Evolutionary conservation across 2,113 vertebrate genomes (phyloP), one percentile per base, ranked within the genome.

Genomic region (Odobenus rosmarus): DNA sequence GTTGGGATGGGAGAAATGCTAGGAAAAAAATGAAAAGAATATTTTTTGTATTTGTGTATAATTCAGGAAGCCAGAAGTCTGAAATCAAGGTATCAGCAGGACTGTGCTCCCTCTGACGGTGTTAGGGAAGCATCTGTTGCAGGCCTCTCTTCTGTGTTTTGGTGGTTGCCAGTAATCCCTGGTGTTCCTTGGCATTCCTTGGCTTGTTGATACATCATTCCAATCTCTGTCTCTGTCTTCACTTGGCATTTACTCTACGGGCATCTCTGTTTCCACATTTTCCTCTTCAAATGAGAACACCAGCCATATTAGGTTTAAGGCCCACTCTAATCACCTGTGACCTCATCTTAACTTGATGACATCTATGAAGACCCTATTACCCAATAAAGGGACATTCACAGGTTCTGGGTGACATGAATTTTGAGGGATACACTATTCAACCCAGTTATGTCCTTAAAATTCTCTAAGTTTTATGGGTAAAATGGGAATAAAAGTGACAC

Each of bases 1-100:
- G 13, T 82, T 59, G 8, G 39, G 28, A 49, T 80, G 46, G 81
- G 31, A 77, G 24, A 93, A 85, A 57, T 89, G 53, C 61, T 95
- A n/a, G 31, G 42, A 39, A 72, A 94, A 95, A 94, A 95, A 97
- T 97, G 42, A 95, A 96, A 83, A 46, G 87, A 87, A 55, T 82
- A 96, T 96, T 97, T 69, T 36, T 36, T 69, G 67, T 69, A 16
- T 69, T 62, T 80, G 7, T 86, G 5, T 95, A 1, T 23, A 23
- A 12, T 46, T 89, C 4, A 0, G 2, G 62, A 90, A 19, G 5
- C 57, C 23, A 16, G 15, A 82, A 87, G 24, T 72, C 67, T 94
- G 18, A 84, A 93, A 85, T 51, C 4, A 81, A 80, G 36, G 28
- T 76, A 3, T 42, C 16, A 74, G 19, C 3, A 14, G 74, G 5